Evolutionary conservation across 2,113 vertebrate genomes (phyloP).

Genomic region (Peromyscus leucopus): DNA sequence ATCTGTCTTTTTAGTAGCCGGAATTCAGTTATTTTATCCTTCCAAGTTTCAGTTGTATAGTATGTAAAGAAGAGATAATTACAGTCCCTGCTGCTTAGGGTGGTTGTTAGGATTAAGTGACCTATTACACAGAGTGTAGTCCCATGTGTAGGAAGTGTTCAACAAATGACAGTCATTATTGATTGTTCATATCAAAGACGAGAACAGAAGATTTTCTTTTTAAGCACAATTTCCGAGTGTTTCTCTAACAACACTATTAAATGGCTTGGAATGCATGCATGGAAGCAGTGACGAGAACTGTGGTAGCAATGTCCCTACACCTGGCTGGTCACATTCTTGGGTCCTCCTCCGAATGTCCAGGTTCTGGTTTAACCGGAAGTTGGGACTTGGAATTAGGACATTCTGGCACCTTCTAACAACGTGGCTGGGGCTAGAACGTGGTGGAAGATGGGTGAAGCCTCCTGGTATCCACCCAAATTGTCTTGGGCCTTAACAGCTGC

Average conservation of each 20-base stretch:
- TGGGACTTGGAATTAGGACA: constrained; percentile 39
- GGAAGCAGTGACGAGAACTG: not conserved
- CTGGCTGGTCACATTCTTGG: constrained; percentile 69
- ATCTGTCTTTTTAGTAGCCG: not conserved
- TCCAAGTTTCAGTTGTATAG: not conserved
- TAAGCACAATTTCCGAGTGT: constrained; percentile 33
- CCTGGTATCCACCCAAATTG: not conserved
- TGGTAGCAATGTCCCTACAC: constrained; percentile 48
- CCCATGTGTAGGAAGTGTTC: not conserved
- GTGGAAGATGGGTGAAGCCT: not conserved
- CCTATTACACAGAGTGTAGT: not conserved
- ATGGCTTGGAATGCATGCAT: not conserved
- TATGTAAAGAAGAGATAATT: constrained; percentile 28
- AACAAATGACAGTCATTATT: constrained; percentile 16
- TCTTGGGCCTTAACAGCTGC: not conserved
- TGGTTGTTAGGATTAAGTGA: constrained; percentile 45
- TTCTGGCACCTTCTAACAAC: not conserved
- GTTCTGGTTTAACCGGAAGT: constrained; percentile 77
- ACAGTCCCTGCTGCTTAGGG: not conserved
- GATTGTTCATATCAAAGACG: not conserved
- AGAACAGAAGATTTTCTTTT: constrained; percentile 48
- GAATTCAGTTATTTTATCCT: constrained; percentile 21
- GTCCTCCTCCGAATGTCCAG: constrained; percentile 63
- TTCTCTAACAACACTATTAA: not conserved
- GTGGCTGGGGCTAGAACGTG: not conserved